Conservation (phyloP, 2,797 vertebrate species). For the Xerus rutilus region DNA sequence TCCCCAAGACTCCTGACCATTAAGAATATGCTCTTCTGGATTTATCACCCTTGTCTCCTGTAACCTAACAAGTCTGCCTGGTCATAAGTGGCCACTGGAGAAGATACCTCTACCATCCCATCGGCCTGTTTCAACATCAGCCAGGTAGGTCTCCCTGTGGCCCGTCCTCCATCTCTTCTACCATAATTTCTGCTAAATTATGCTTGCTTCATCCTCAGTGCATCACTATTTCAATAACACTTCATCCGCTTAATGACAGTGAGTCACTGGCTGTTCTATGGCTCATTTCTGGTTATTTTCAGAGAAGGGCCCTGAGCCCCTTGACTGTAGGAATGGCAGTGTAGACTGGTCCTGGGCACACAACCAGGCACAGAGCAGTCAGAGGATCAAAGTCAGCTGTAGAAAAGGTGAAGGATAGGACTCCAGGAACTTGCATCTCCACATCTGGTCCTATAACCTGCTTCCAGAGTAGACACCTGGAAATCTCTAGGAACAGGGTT, state of each 20-base stretch:
- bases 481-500: background rate
- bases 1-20: accelerated
- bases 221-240: background rate
- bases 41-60: background rate
- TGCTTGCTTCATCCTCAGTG: background rate
- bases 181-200: accelerated
- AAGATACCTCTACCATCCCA: accelerated
- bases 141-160: background rate
- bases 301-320: background rate
- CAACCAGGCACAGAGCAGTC: background rate
- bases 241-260: slow-evolving; percentile 19
- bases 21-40: background rate
- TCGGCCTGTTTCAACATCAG: too few species aligned
- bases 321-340: background rate
- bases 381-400: accelerated
- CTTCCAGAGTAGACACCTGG: background rate
- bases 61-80: background rate
- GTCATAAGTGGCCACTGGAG: accelerated
- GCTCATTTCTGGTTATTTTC: slow-evolving; percentile 48
- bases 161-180: background rate
- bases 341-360: accelerated
- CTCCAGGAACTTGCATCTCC: background rate
- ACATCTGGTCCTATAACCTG: background rate
- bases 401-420: background rate
- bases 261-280: slow-evolving; percentile 39